Evolutionary conservation across 2,113 vertebrate genomes (phyloP).

Genomic region (Empidonax traillii): DNA sequence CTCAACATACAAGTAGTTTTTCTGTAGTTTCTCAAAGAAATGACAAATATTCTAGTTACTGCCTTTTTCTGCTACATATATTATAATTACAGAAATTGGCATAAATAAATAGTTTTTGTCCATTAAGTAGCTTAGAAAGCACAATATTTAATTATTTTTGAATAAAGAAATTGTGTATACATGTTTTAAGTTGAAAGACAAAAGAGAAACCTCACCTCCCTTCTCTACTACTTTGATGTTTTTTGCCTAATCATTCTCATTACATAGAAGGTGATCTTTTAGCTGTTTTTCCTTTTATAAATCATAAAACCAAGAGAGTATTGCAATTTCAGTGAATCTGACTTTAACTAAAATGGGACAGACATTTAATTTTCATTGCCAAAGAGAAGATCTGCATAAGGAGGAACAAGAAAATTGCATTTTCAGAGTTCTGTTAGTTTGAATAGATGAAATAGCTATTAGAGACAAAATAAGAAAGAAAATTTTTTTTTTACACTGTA

Average conservation of each 20-base stretch:
- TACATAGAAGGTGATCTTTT: not conserved
- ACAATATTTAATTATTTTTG: not conserved
- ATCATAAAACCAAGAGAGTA: not conserved
- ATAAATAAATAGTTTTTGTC: not conserved
- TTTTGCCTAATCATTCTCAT: not conserved
- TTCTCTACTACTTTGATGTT: not conserved
- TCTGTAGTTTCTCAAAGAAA: conserved; percentile 26
- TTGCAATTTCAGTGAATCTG: not conserved
- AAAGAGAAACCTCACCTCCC: not conserved
- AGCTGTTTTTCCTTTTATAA: not conserved
- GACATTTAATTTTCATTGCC: not conserved
- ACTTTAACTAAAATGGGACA: not conserved
- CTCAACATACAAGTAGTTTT: not conserved
- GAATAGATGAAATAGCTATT: not conserved
- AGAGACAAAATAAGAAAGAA: not conserved
- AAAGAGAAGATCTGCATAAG: not conserved
- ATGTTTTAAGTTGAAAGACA: not conserved
- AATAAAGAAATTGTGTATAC: not conserved
- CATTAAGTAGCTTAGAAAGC: not conserved
- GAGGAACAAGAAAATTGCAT: not conserved
- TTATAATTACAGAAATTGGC: not conserved
- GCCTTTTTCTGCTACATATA: not conserved
- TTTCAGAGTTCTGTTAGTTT: not conserved
- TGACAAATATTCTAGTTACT: not conserved
- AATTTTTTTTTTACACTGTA: not conserved